Conservation (phyloP, 2,797 vertebrate species). For the Falco peregrinus region DNA sequence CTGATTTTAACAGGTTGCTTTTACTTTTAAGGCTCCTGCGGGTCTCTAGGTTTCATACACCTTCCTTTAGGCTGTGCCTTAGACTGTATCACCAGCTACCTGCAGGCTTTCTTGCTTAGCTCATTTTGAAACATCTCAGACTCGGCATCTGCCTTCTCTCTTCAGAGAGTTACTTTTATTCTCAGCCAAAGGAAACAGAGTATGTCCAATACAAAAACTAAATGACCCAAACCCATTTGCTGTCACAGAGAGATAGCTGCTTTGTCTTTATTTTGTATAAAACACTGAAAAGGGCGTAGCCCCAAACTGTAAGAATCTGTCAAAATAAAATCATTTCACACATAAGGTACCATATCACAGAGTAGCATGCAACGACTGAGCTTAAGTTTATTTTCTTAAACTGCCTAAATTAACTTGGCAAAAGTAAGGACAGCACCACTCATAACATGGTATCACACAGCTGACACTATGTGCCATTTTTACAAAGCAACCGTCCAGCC, state of each 20-base stretch:
- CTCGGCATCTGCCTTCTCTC: not conserved
- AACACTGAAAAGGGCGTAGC: not conserved
- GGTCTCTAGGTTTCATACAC: not conserved
- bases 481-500: not conserved
- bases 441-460: rapidly evolving
- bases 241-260: not conserved
- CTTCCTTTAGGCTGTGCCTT: not conserved
- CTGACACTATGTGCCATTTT: not conserved
- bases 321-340: conserved; percentile 3
- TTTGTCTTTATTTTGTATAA: not conserved
- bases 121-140: not conserved
- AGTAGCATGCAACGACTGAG: not conserved
- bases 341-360: not conserved
- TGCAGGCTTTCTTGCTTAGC: not conserved
- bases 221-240: not conserved
- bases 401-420: not conserved
- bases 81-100: not conserved
- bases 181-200: not conserved
- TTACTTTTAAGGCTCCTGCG: conserved; percentile 13
- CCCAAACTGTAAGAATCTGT: not conserved
- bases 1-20: not conserved
- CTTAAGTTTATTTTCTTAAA: conserved; percentile 9
- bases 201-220: not conserved
- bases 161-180: not conserved
- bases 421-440: not conserved